phyloP scores from a whole-genome alignment of 2,888 invertebrate species.

The Drosophila meridiana region DNA sequence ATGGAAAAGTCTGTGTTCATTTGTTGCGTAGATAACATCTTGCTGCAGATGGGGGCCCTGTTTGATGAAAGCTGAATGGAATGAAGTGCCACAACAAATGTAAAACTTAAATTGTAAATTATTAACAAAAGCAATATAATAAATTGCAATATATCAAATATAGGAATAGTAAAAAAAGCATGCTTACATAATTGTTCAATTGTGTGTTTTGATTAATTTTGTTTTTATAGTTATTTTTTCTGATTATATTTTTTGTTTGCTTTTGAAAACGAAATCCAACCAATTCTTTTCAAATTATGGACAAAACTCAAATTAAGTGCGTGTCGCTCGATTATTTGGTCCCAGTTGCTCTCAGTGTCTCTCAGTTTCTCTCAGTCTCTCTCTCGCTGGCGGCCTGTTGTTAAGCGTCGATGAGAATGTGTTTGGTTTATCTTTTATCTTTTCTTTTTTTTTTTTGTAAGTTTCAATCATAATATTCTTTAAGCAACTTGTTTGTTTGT shows the following conservation, averaged over 20 bases:
- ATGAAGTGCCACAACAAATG: slow-evolving; percentile 34
- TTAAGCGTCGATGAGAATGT: slow-evolving; percentile 53
- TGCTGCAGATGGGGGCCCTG: not conserved
- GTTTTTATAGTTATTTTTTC: slow-evolving; percentile 40
- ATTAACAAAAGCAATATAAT: slow-evolving; percentile 14
- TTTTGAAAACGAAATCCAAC: slow-evolving; percentile 83
- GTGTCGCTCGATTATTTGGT: slow-evolving; percentile 33
- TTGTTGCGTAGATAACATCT: slow-evolving; percentile 26
- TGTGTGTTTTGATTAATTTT: slow-evolving; percentile 23
- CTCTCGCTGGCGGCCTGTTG: slow-evolving; percentile 33
- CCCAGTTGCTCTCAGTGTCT: slow-evolving; percentile 32
- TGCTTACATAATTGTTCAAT: slow-evolving; percentile 82
- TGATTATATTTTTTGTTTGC: slow-evolving; percentile 48
- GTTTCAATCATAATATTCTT: slow-evolving; percentile 39
- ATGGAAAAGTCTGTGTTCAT: slow-evolving; percentile 27
- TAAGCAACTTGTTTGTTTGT: slow-evolving; percentile 54
- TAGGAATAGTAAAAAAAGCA: slow-evolving; percentile 74
- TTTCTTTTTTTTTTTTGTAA: slow-evolving; percentile 1
- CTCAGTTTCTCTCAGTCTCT: slow-evolving; percentile 39
- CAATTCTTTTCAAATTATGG: slow-evolving; percentile 74
- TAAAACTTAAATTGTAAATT: slow-evolving; percentile 1
- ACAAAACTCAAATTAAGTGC: slow-evolving; percentile 77
- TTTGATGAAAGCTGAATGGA: slow-evolving; percentile 19
- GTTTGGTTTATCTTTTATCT: slow-evolving; percentile 4
- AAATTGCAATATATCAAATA: slow-evolving; percentile 46